A percentile compares a stretch with the other conserved stretches of the same genome.
These are phyloP conservation scores for Melanotaenia nigrans DNA, from an alignment of 2,797 vertebrate species.

Conservation along the genomic window DNA sequence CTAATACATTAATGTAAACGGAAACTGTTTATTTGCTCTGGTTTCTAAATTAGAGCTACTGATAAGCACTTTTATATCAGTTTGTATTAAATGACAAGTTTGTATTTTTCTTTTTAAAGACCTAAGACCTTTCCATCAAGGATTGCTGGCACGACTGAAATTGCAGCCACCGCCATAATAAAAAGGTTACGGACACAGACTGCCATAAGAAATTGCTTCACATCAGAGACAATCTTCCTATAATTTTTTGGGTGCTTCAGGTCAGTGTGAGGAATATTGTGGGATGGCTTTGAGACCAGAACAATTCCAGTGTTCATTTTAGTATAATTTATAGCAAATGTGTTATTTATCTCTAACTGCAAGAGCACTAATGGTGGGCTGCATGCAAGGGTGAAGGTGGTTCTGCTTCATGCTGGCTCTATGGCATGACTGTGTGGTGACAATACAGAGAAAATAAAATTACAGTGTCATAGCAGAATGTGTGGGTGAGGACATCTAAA, in stretches of 20 bases:
- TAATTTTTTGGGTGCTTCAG: constrained; percentile 51
- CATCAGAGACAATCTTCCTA: constrained; percentile 52
- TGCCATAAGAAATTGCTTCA: constrained; percentile 38
- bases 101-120: background rate
- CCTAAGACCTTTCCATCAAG: constrained; percentile 22
- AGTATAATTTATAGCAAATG: constrained; percentile 47
- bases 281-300: constrained; percentile 33
- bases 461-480: background rate
- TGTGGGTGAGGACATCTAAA: constrained; percentile 19
- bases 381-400: constrained; percentile 55
- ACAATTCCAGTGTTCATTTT: constrained; percentile 56
- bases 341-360: constrained; percentile 25
- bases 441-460: constrained; percentile 17
- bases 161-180: background rate
- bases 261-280: constrained; percentile 25
- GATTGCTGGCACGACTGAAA: constrained; percentile 15
- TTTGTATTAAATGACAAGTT: too few relatives aligned
- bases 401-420: constrained; percentile 15
- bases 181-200: constrained; percentile 15
- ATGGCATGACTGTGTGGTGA: background rate
- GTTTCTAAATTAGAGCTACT: too few relatives aligned
- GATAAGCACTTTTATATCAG: too few relatives aligned
- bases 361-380: constrained; percentile 12
- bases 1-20: too few relatives aligned
- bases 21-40: too few relatives aligned